Base-by-base conservation (phyloP, 2,888 invertebrate species). In the Gryllus longicercus region DNA sequence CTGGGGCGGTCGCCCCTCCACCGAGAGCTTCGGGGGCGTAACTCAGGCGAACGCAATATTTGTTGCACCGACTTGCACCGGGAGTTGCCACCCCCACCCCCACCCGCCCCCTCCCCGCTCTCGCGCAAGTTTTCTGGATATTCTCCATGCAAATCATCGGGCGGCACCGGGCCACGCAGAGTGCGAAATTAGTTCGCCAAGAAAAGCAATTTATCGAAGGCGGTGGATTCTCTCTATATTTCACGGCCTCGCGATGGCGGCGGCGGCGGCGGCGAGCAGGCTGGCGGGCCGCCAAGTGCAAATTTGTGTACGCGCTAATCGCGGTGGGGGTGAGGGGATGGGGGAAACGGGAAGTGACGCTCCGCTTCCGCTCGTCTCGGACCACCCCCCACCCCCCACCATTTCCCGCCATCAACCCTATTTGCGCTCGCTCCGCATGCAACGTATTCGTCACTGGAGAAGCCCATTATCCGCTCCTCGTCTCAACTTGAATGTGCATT, bases 121-220 rank as follows among this genome's bases (percentile, higher is more conserved):
- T 8, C 38, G 38, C 63, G 63, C 8, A 63, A 63, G 63, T 63
- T 63, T 63, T 63, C 63, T 63, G 63, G 14, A 63, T 63, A 63
- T n/a, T 63, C 16, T n/a, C 14, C 63, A 63, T 63, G 63, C 63
- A 63, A 63, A 63, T 63, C 63, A n/a, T 63, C 16, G n/a, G 63
- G 63, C n/a, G 8, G n/a, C 14, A 63, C 16, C 63, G 63, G 63
- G n/a, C 63, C 38, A 38, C 38, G 38, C 38, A 38, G 8, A 5
- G 16, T 63, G 63, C 63, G 63, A 63, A 63, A 63, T 63, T 63
- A 63, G 63, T 63, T 63, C 63, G n/a, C 63, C 63, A 63, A 63
- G 63, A 63, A 63, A 63, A 63, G 63, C 63, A 63, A 63, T 63
- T 63, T 63, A 63, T 63, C 63, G 63, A 63, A 63, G 63, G 16